Conservation (phyloP, 2,113 vertebrate genomes). For the Albula glossodonta region DNA sequence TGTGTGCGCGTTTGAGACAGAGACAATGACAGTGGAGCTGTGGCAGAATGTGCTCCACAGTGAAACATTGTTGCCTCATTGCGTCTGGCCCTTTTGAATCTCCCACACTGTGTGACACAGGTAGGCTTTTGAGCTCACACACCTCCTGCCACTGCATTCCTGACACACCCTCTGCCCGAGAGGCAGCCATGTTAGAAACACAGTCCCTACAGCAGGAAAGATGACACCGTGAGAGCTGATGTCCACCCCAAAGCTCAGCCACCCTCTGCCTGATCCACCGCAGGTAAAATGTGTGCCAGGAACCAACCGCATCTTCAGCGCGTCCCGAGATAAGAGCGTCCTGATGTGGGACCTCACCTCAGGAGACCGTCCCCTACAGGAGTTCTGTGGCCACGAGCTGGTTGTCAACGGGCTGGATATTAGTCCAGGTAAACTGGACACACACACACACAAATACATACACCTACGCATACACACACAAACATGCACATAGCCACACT, state of each 20-base stretch:
- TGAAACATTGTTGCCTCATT: not conserved
- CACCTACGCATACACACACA: not conserved
- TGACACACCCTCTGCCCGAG: too few relatives aligned
- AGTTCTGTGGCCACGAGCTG: slow-evolving; percentile 83
- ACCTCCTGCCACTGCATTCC: too few relatives aligned
- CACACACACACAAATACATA: not conserved
- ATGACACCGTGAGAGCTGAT: too few relatives aligned
- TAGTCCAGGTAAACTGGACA: slow-evolving; percentile 75
- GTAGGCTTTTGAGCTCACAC: not conserved
- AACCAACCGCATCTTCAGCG: slow-evolving; percentile 86
- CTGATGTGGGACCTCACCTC: slow-evolving; percentile 87
- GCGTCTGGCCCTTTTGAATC: not conserved
- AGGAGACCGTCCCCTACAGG: slow-evolving; percentile 71
- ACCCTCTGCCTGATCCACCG: not conserved
- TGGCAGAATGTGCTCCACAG: not conserved
- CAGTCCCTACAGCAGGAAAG: too few relatives aligned
- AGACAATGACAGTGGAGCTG: not conserved
- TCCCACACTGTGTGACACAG: not conserved
- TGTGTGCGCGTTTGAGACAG: slow-evolving; percentile 13
- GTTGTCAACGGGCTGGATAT: slow-evolving; percentile 89
- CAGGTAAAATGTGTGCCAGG: slow-evolving; percentile 77
- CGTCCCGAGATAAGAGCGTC: slow-evolving; percentile 85
- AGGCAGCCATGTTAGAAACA: too few relatives aligned
- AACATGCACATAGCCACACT: not conserved
- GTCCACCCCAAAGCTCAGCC: too few relatives aligned